phyloP scores from a whole-genome alignment of 2,797 vertebrate genomes.

The Lutjanus argentimaculatus region DNA sequence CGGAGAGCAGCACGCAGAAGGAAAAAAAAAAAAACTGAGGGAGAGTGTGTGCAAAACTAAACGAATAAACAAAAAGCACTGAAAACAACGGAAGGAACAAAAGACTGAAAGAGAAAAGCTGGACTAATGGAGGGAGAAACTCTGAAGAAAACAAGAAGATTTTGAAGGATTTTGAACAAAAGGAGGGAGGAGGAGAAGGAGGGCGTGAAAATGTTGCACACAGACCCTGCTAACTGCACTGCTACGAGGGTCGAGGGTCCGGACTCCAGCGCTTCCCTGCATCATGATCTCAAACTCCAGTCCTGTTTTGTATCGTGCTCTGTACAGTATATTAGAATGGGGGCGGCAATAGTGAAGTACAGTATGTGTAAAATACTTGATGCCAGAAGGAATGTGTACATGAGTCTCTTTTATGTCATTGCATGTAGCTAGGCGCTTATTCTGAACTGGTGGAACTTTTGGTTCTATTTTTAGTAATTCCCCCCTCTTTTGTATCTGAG shows the following conservation, averaged over 20 bases:
- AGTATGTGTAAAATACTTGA: constrained; percentile 87
- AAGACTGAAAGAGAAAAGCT: constrained; percentile 48
- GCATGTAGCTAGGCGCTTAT: constrained; percentile 90
- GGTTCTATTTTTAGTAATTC: constrained; percentile 86
- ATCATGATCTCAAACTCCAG: constrained; percentile 71
- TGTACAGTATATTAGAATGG: constrained; percentile 83
- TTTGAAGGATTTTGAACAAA: constrained; percentile 54
- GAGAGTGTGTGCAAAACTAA: constrained; percentile 64
- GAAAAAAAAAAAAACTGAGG: constrained; percentile 37
- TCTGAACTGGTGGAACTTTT: constrained; percentile 86
- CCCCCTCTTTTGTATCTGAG: constrained; percentile 84
- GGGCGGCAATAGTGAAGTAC: constrained; percentile 75
- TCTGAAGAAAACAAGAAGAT: constrained; percentile 37
- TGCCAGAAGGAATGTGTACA: constrained; percentile 87
- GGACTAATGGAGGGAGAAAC: constrained; percentile 56
- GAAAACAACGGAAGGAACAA: constrained; percentile 65
- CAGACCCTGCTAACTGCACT: constrained; percentile 65
- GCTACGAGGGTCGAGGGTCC: constrained; percentile 38
- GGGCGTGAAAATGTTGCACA: constrained; percentile 66
- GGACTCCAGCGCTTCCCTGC: constrained; percentile 74
- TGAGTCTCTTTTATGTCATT: constrained; percentile 88
- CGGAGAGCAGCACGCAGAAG: constrained; percentile 64
- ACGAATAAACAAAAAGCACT: constrained; percentile 69
- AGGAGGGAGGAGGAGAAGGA: constrained; percentile 53
- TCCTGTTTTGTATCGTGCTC: constrained; percentile 83